Evolutionary conservation across 2,888 invertebrate genomes (phyloP), one percentile per base, ranked within the genome.

Genomic region (Himalopsyche kuldschensis): DNA sequence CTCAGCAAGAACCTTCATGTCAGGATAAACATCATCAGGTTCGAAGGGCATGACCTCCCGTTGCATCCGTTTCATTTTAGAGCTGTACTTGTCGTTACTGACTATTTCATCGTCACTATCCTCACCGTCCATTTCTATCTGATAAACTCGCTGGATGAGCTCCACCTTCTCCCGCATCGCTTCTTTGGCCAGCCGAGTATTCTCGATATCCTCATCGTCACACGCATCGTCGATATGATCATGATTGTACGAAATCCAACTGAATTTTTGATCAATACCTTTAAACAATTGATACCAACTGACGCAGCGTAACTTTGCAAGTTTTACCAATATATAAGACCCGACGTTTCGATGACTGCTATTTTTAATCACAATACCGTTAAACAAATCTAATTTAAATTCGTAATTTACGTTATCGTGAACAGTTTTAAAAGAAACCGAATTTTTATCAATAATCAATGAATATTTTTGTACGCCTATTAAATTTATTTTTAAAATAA

Each of bases 311-410:
- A 90, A 69, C 87, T 91, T 91, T 2, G 24, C 78, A 8, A 92
- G 80, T 32, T 88, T 89, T 0, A 91, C 88, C 27, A 88, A 86
- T n/a, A 92, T 89, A 55, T 91, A 90, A 5, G 89, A 89, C 0
- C 91, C 91, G 87, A 90, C 91, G 82, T 90, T 89, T 0, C 87
- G 86, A 85, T 92, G 91, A 0, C 79, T 85, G 1, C 88, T 89
- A 76, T 87, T 88, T 0, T 87, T 86, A 0, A 83, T 82, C 78
- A 90, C 87, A 1, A 91, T 87, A 0, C 89, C 88, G 0, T 91
- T 91, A 63, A 90, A 91, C n/a, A 92, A 82, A 81, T 90, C 89
- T 3, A 92, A 87, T 27, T 90, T 87, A 69, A 92, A 91, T 1
- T 87, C 89, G 79, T 91, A 91, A 17, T 87, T 84, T 0, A 87